Conservation (phyloP, 2,113 vertebrate genomes). For the Stomatorhinus ivindoensis region DNA sequence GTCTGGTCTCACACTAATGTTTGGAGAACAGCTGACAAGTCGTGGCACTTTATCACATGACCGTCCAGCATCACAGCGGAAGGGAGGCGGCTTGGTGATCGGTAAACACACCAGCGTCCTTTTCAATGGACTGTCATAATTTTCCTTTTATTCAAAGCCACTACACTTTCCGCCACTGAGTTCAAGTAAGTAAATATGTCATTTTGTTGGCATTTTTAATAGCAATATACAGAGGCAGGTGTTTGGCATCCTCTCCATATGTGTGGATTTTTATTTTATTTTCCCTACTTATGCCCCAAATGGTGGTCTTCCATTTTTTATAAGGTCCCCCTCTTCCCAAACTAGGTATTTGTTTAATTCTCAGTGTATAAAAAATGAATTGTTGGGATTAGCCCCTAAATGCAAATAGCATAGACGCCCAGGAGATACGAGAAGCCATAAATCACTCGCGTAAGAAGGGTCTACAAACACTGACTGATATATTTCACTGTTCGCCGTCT, state of each 20-base stretch:
- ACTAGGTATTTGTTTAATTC: not conserved
- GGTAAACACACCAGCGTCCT: not conserved
- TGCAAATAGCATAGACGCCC: not conserved
- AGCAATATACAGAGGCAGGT: not conserved
- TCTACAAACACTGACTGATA: not conserved
- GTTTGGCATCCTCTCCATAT: not conserved
- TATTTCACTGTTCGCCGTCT: not conserved
- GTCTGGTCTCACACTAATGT: not conserved
- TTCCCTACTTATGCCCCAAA: not conserved
- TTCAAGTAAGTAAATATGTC: not conserved
- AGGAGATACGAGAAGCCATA: conserved; percentile 10
- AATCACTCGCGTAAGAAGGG: conserved; percentile 5
- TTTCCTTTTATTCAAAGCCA: not conserved
- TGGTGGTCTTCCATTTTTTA: not conserved
- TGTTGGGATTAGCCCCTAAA: not conserved
- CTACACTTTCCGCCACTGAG: not conserved
- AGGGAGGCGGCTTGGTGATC: not conserved
- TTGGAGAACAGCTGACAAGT: not conserved
- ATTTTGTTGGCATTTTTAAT: not conserved
- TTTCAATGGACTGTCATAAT: not conserved
- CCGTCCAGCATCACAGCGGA: not conserved
- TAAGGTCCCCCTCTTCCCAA: not conserved
- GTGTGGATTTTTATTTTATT: not conserved
- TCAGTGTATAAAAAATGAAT: not conserved
- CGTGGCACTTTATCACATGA: not conserved